Base-by-base conservation (phyloP, 2,113 vertebrate genomes). In the Sminthopsis crassicaudata region DNA sequence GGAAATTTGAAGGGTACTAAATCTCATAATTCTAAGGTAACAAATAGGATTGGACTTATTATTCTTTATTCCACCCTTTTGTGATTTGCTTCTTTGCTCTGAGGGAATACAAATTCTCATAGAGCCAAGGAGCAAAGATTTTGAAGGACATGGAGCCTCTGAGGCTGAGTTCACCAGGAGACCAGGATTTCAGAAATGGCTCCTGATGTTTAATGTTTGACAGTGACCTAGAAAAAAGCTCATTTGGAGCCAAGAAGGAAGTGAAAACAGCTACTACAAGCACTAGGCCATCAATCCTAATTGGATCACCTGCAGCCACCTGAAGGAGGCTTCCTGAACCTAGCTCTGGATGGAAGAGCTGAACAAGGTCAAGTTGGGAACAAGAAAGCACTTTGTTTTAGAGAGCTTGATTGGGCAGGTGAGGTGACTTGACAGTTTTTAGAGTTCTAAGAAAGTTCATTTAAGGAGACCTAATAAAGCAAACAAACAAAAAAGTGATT, bases 141-240 rank as follows among this genome's bases (percentile, higher is more conserved):
- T 22, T 84, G 96, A 54, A 0, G 94, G 55, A 84, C 30, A 92
- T 92, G 89, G 36, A 84, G n/a, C 76, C 92, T 10, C 27, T 60
- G 30, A 46, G 24, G 93, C n/a, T 88, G 89, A 84, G 19, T 84
- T 84, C 54, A 90, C 53, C 10, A n/a, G 52, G 25, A 26, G 52
- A 93, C 89, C 4, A 1, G 46, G 0, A 0, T 51, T 0, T 46
- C 53, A 42, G 95, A 46, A 12, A 54, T 0, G 0, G 36, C 9
- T 1, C 48, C 46, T 46, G 26, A 12, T 24, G 50, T 46, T 55
- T 24, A 24, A n/a, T 52, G 55, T 76, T 90, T 92, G 30, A 54
- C n/a, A 36, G 22, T 67, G 91, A 91, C 52, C 54, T 93, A 89
- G 92, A 52, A 94, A 93, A 96, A 94, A 84, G 10, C 30, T 90